phyloP scores from a whole-genome alignment of 2,888 invertebrate species.

The Dolomedes plantarius region DNA sequence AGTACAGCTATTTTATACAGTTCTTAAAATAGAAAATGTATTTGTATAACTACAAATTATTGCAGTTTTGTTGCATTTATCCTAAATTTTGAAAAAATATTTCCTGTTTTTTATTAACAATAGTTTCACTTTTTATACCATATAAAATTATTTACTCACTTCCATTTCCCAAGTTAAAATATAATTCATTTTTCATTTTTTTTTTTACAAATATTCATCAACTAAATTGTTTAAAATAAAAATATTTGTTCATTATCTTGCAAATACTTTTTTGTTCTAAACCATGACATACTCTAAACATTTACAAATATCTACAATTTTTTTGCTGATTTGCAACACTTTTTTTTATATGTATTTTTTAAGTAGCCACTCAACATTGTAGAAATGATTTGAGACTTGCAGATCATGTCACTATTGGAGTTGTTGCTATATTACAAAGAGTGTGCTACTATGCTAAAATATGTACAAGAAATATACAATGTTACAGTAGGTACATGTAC shows the following conservation, averaged over 20 bases:
- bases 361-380: slow-evolving; percentile 45
- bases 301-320: slow-evolving; percentile 58
- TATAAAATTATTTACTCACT: no score
- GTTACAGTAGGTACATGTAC: slow-evolving; percentile 65
- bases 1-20: no score
- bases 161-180: neutral
- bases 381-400: slow-evolving; percentile 34
- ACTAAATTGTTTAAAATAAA: neutral
- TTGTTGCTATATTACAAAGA: slow-evolving; percentile 59
- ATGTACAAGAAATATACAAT: slow-evolving; percentile 70
- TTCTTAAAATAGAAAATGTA: no score
- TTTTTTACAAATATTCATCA: neutral
- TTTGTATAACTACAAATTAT: no score
- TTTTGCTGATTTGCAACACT: slow-evolving; percentile 27
- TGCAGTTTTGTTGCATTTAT: no score
- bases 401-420: slow-evolving; percentile 33
- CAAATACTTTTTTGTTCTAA: slow-evolving; percentile 1
- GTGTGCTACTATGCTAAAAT: slow-evolving; percentile 59
- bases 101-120: no score
- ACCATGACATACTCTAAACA: neutral
- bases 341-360: slow-evolving; percentile 38
- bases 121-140: no score
- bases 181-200: neutral
- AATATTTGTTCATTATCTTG: slow-evolving; percentile 11
- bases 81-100: no score